These are phyloP conservation scores for human (Homo sapiens) DNA, from an alignment of 2,113 vertebrate genomes.

Conservation along the genomic window DNA sequence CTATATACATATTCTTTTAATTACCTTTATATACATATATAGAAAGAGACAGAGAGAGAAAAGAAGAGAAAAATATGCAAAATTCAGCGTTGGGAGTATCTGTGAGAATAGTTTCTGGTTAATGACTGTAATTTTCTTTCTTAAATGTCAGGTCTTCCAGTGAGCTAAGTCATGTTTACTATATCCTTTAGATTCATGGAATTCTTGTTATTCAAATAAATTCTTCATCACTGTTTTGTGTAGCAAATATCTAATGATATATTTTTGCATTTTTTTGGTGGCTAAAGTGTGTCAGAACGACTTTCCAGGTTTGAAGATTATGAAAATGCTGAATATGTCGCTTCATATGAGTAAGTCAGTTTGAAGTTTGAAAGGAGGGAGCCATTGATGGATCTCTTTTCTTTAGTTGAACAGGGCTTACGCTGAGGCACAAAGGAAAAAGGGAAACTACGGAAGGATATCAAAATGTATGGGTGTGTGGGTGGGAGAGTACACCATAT, in stretches of 20 bases:
- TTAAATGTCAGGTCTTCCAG: background rate
- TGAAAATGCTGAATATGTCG: background rate
- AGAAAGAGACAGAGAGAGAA: background rate
- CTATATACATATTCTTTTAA: background rate
- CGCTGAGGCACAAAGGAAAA: background rate
- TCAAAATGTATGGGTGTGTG: background rate
- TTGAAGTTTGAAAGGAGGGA: too few relatives aligned
- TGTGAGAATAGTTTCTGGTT: too few relatives aligned
- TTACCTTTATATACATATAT: too few relatives aligned
- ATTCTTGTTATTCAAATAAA: background rate
- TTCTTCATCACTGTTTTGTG: background rate
- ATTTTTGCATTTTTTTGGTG: background rate
- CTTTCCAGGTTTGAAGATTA: background rate
- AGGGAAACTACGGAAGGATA: background rate
- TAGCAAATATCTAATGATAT: conserved; percentile 15
- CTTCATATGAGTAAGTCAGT: background rate
- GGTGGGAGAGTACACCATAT: background rate
- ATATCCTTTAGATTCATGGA: background rate
- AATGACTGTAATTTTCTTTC: background rate
- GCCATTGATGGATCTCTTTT: too few relatives aligned
- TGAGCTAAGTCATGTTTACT: background rate
- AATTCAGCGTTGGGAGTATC: too few relatives aligned
- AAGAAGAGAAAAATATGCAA: too few relatives aligned
- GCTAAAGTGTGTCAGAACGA: background rate
- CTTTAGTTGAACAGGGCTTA: too few relatives aligned